These are phyloP conservation scores for Caenorhabditis tropicalis DNA, from an alignment of 1,140 invertebrate species.

Conservation along the genomic window DNA sequence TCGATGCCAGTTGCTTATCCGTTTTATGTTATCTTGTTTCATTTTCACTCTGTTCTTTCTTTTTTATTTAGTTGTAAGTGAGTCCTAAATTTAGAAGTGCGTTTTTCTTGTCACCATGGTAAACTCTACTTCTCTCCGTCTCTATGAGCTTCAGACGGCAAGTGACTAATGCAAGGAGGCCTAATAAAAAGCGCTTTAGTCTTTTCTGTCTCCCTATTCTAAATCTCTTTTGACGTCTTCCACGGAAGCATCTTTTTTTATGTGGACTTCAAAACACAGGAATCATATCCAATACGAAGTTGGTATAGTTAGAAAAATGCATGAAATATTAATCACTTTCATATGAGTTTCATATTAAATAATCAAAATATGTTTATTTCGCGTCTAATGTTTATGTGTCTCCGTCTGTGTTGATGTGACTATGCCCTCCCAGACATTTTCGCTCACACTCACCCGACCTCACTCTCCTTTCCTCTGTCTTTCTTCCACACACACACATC, in stretches of 20 bases:
- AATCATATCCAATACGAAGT: too few relatives aligned
- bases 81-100: neutral
- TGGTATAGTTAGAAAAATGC: too few relatives aligned
- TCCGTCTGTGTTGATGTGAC: neutral
- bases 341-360: too few relatives aligned
- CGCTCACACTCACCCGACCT: constrained; percentile 30
- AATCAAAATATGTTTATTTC: too few relatives aligned
- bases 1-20: neutral
- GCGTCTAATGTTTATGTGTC: neutral
- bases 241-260: too few relatives aligned
- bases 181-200: too few relatives aligned
- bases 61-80: neutral
- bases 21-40: neutral
- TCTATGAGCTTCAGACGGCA: too few relatives aligned
- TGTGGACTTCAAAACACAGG: too few relatives aligned
- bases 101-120: neutral
- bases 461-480: neutral
- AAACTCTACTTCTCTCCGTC: neutral
- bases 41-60: neutral
- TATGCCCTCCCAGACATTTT: neutral
- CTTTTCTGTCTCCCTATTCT: too few relatives aligned
- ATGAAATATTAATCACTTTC: too few relatives aligned
- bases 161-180: too few relatives aligned
- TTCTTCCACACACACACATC: neutral
- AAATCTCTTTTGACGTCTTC: too few relatives aligned